Conservation (phyloP, 1,140 invertebrate genomes). For the Metopolophium dirhodum region DNA sequence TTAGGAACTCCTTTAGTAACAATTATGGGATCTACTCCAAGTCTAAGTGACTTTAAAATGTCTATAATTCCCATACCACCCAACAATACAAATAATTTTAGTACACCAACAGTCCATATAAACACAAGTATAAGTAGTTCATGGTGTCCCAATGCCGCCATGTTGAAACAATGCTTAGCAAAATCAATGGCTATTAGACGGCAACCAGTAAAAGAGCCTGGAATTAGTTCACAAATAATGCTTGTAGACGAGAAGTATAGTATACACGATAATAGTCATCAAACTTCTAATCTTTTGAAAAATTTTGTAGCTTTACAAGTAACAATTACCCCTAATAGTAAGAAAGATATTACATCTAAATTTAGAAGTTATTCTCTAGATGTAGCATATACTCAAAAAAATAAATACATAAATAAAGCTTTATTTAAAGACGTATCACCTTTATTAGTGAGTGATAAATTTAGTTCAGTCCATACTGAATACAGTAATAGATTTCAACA, state of each 20-base stretch:
- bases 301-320: slow-evolving; percentile 44
- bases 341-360: background rate
- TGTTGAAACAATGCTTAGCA: slow-evolving; percentile 26
- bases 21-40: slow-evolving; percentile 7
- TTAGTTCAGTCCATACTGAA: slow-evolving; percentile 69
- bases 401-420: slow-evolving; percentile 88
- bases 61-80: background rate
- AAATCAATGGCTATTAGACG: slow-evolving; percentile 11
- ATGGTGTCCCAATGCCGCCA: background rate
- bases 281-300: background rate
- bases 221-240: background rate
- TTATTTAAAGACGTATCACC: slow-evolving; percentile 80
- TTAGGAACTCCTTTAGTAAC: background rate
- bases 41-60: slow-evolving; percentile 39
- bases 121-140: slow-evolving; percentile 22
- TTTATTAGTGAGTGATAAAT: slow-evolving; percentile 70
- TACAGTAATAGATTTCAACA: slow-evolving; percentile 70
- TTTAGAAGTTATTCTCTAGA: slow-evolving; percentile 70
- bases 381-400: slow-evolving; percentile 78
- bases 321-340: background rate
- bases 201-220: background rate
- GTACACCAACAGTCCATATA: background rate
- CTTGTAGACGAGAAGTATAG: slow-evolving; percentile 1
- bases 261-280: background rate
- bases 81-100: background rate